Evolutionary conservation across 2,113 vertebrate genomes (phyloP).

Genomic region (Catharus fuscescens): DNA sequence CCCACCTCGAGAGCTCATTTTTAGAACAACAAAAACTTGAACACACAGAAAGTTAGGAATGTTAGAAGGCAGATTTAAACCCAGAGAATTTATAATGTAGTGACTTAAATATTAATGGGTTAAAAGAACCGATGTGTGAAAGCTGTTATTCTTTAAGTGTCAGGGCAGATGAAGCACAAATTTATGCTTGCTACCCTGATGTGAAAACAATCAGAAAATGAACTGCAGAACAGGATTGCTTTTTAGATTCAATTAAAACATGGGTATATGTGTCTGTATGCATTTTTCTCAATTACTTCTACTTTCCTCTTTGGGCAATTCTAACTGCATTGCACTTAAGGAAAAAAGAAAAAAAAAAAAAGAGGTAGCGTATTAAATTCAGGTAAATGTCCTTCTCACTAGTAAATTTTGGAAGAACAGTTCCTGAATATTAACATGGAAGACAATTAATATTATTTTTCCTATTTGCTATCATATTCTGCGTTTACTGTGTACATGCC

Average conservation of each 20-base stretch:
- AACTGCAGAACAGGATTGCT: neutral
- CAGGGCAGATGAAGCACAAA: neutral
- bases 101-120: neutral
- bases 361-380: neutral
- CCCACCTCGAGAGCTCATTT: neutral
- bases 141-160: neutral
- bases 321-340: neutral
- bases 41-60: neutral
- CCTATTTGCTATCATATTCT: neutral
- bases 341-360: neutral
- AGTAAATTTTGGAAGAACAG: neutral
- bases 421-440: neutral
- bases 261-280: neutral
- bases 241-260: conserved; percentile 6
- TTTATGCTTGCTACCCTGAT: neutral
- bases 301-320: neutral
- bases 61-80: neutral
- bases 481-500: neutral
- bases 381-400: neutral
- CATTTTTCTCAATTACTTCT: neutral
- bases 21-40: neutral
- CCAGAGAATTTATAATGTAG: neutral
- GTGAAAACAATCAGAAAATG: neutral
- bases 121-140: neutral
- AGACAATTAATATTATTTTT: neutral